A percentile compares a stretch with the other conserved stretches of the same genome.
Evolutionary conservation across 2,888 invertebrate genomes (phyloP).

Genomic region (Melieria crassipennis): DNA sequence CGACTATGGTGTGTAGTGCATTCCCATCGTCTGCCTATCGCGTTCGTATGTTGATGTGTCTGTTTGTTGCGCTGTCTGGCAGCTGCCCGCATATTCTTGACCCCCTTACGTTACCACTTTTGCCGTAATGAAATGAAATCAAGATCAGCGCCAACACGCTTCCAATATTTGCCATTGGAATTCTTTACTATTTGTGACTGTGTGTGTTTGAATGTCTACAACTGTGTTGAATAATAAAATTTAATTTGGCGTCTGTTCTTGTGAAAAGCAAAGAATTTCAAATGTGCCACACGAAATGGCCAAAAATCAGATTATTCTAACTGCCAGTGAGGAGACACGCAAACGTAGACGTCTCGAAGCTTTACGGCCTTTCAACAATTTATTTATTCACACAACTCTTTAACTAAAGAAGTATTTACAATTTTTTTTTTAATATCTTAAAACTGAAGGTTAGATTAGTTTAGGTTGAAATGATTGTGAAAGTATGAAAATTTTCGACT

Average conservation of each 20-base stretch:
- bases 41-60: neutral
- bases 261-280: slow-evolving; percentile 25
- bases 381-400: no score
- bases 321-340: slow-evolving; percentile 19
- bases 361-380: no score
- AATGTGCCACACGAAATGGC: slow-evolving; percentile 30
- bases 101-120: neutral
- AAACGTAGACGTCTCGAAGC: neutral
- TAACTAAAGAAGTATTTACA: neutral
- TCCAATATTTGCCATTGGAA: neutral
- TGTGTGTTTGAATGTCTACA: no score
- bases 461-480: no score
- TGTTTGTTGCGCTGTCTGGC: neutral
- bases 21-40: neutral
- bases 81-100: slow-evolving; percentile 4
- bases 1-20: neutral
- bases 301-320: slow-evolving; percentile 32
- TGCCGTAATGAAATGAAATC: slow-evolving; percentile 12
- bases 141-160: slow-evolving; percentile 22
- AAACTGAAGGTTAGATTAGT: neutral
- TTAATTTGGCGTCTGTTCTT: slow-evolving; percentile 34
- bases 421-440: neutral
- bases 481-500: no score
- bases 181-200: no score
- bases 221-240: slow-evolving; percentile 23